phyloP scores from a whole-genome alignment of 2,113 vertebrate species.

The Gnathonemus longibarbis region DNA sequence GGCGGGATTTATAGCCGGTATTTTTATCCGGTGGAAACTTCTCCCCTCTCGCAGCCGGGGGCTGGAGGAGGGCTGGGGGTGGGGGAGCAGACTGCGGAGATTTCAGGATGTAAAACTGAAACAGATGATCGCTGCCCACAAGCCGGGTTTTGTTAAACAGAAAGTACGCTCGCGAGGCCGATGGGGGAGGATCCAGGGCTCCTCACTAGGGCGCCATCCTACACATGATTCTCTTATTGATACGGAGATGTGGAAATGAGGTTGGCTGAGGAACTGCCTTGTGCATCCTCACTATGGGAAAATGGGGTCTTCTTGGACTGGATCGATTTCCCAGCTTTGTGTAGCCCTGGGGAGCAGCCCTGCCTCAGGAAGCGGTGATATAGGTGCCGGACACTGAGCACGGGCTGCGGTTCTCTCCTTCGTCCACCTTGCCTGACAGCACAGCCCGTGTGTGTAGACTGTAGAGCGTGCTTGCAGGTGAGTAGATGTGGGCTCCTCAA shows the following conservation, averaged over 20 bases:
- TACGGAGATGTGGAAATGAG: not conserved
- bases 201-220: not conserved
- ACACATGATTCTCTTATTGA: not conserved
- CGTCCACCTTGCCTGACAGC: not conserved
- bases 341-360: not conserved
- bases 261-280: not conserved
- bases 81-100: slow-evolving; percentile 14
- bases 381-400: not conserved
- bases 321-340: not conserved
- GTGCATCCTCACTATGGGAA: not conserved
- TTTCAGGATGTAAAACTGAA: slow-evolving; percentile 17
- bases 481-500: not conserved
- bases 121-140: slow-evolving; percentile 21
- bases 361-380: not conserved
- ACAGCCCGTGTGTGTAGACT: not conserved
- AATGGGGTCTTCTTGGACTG: not conserved
- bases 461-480: not conserved
- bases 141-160: slow-evolving; percentile 7
- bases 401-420: not conserved
- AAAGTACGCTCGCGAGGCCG: not conserved
- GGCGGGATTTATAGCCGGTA: slow-evolving; percentile 56
- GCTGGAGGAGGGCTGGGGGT: not conserved
- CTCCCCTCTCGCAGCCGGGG: slow-evolving; percentile 31
- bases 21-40: slow-evolving; percentile 58
- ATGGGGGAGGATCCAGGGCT: not conserved